These are phyloP conservation scores for Standfussiana lucernea DNA, from an alignment of 2,888 invertebrate species.

Conservation along the genomic window DNA sequence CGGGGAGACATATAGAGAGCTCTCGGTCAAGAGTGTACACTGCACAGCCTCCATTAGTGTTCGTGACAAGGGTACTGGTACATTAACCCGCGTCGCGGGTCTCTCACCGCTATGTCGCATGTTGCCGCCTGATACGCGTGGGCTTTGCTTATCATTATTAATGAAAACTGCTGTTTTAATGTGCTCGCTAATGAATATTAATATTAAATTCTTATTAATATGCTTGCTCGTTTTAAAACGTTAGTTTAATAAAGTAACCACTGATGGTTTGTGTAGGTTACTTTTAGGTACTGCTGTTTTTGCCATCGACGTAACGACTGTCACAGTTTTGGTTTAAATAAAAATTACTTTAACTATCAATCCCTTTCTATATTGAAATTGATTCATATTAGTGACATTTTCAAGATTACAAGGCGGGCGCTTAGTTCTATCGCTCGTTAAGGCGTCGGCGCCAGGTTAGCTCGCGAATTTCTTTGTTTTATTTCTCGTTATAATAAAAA, in stretches of 20 bases:
- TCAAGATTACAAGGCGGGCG: no score
- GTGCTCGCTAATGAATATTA: slow-evolving; percentile 8
- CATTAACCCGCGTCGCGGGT: background rate
- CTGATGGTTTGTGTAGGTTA: background rate
- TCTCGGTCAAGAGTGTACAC: background rate
- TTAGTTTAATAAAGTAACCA: background rate
- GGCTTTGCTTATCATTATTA: slow-evolving; percentile 12
- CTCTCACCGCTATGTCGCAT: background rate
- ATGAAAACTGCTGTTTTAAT: slow-evolving; percentile 6
- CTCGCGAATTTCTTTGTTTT: no score
- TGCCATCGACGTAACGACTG: no score
- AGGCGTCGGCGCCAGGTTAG: no score
- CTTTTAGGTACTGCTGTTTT: background rate
- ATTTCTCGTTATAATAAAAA: no score
- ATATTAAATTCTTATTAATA: background rate
- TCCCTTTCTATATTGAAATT: background rate
- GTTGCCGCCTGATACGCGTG: slow-evolving; percentile 9
- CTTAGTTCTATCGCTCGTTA: no score
- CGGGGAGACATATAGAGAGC: background rate
- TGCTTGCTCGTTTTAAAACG: background rate
- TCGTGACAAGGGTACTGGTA: background rate
- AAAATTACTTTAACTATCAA: no score
- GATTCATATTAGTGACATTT: background rate
- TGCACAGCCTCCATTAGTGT: background rate
- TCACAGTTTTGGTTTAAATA: no score